Evolutionary conservation across 92 coral and sea anemone genomes (phyloP), one percentile per base, ranked within the genome.

Genomic region (Metridium senile): DNA sequence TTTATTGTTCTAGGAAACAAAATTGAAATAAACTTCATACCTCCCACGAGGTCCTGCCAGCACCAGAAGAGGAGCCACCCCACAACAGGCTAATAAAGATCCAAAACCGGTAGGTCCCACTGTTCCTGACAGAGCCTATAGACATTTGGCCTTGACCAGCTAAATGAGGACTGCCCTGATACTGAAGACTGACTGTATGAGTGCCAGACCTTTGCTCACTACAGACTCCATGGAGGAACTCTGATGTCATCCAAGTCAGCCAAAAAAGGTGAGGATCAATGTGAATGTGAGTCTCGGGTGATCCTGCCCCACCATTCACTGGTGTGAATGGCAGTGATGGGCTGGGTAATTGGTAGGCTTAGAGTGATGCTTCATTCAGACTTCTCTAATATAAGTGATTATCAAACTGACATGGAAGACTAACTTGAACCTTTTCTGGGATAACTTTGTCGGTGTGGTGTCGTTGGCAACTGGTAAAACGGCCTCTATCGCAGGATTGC

Each of bases 41-140:
- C 78, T 73, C 78, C 54, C 78, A 73, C 78, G 57, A 73, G 78
- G 78, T 34, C 78, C 78, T 73, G 64, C 56, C 54, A 73, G 68
- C 78, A 73, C 78, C 78, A 58, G 33, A 63, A 73, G 27, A 73
- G 78, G 33, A 33, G 68, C 78, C 65, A 62, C 68, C 68, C 78
- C 45, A 71, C 32, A 27, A 45, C 35, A 57, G 78, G 68, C 78
- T 67, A 73, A 32, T 32, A 57, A 32, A 29, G 39, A 39, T 33
- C n/a, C 25, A 71, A 51, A 71, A 23, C 29, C 26, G 68, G 78
- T 57, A 73, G 63, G 58, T 21, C 68, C 1, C 39, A 67, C 78
- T 73, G 78, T 19, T 58, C 53, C 30, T 22, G 34, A 11, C 68
- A 58, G 78, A 73, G 78, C 25, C 78, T 27, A n/a, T n/a, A 56